Conservation (phyloP, 1,140 invertebrate genomes). For the Trypoxylus dichotomus region DNA sequence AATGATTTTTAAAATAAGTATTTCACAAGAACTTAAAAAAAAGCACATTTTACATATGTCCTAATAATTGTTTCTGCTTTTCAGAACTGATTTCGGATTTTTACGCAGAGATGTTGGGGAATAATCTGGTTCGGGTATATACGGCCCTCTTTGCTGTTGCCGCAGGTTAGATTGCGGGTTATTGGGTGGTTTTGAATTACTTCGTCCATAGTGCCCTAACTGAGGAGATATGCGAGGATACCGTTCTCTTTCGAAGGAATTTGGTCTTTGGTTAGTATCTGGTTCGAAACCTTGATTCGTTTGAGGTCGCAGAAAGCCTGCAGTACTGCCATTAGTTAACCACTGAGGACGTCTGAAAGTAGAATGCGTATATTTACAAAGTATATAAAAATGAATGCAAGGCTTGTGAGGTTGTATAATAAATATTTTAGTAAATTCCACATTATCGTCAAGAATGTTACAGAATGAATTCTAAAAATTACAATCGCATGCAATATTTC, state of each 20-base stretch:
- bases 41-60: neutral
- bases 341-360: neutral
- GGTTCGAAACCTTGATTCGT: neutral
- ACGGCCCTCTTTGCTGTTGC: neutral
- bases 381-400: no score
- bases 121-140: slow-evolving; percentile 20
- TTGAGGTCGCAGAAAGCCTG: neutral
- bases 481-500: no score
- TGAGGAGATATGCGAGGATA: neutral
- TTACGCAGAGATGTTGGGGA: neutral
- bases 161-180: neutral
- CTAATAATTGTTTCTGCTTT: slow-evolving; percentile 1
- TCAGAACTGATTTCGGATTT: slow-evolving; percentile 7
- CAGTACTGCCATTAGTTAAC: neutral
- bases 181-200: neutral
- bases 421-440: no score
- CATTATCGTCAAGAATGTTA: no score
- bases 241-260: neutral
- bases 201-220: neutral
- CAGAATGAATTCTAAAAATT: no score
- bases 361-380: neutral
- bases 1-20: neutral
- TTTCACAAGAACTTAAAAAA: neutral
- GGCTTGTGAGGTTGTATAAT: no score
- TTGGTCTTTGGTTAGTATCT: neutral